Evolutionary conservation across 2,797 vertebrate species (phyloP), one percentile per base, ranked within the genome.

Genomic region (Oryzias sinensis): DNA sequence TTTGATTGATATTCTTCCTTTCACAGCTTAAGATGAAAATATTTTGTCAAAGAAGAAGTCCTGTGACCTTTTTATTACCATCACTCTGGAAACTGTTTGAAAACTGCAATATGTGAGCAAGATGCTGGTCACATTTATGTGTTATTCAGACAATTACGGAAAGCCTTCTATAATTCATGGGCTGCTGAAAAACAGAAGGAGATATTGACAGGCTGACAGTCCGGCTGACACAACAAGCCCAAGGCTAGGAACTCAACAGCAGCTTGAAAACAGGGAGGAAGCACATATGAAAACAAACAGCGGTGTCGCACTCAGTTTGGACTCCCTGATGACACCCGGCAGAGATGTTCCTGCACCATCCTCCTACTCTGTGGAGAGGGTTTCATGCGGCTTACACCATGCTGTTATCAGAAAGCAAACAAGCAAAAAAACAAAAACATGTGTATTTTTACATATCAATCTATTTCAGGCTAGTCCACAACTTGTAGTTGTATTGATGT

Each of bases 111-210:
- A n/a, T 9, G 52, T 69, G 47, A 4, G 55, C 58, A 62, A 44
- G 54, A 65, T 47, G 56, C 55, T 4, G 56, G 50, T 44, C 5
- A 18, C 43, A 68, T 79, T 48, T 77, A 52, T 68, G 56, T 61
- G 73, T 70, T 70, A 70, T 74, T 77, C 61, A 82, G 65, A 76
- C 59, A 60, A 49, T 84, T 51, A 25, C 70, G 33, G 11, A 81
- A 84, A 51, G 54, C n/a, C 46, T 50, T 90, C 49, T 72, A 86
- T 87, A 85, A 89, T 90, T 87, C 76, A 88, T 85, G 72, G 52
- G 16, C 53, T 47, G 48, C 59, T 70, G 22, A 59, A 74, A 72
- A 85, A 72, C 72, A 80, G 72, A 76, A 82, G 67, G 79, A 48
- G 45, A 63, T 59, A 76, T 83, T 79, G 81, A 76, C 70, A 70